phyloP scores from a whole-genome alignment of 2,888 invertebrate genomes.

The Scaptomyza polygonia region DNA sequence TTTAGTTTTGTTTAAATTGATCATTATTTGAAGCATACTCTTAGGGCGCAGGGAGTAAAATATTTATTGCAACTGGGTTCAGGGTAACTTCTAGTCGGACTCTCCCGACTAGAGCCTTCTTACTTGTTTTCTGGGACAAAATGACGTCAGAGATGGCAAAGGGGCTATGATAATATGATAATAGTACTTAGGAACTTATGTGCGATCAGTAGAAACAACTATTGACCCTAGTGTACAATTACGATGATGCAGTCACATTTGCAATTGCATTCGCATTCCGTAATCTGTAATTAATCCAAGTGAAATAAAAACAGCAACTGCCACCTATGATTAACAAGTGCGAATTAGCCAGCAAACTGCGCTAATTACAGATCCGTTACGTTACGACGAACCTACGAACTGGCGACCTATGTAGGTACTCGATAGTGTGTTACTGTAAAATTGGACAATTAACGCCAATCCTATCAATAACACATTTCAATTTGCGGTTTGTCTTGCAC shows the following conservation, averaged over 20 bases:
- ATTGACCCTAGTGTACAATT: conserved; percentile 35
- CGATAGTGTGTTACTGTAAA: conserved; percentile 6
- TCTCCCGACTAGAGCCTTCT: too few relatives aligned
- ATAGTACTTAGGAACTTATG: conserved; percentile 1
- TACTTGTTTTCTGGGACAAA: conserved; percentile 32
- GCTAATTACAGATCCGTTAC: conserved; percentile 45
- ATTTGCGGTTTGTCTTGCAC: conserved; percentile 24
- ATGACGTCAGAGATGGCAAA: conserved; percentile 33
- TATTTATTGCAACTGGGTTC: too few relatives aligned
- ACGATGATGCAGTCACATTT: conserved; percentile 28
- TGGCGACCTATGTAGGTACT: background rate
- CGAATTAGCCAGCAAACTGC: conserved; percentile 44
- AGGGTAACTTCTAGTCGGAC: too few relatives aligned
- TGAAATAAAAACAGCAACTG: conserved; percentile 32
- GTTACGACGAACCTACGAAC: background rate
- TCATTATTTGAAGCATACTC: too few relatives aligned
- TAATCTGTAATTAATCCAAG: conserved; percentile 48
- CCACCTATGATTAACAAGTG: conserved; percentile 48
- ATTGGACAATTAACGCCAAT: conserved; percentile 51
- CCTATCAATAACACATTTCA: conserved; percentile 53
- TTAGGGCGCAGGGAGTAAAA: too few relatives aligned
- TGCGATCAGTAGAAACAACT: conserved; percentile 36
- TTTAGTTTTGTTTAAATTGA: too few relatives aligned
- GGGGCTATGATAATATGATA: conserved; percentile 34
- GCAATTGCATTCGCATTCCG: conserved; percentile 1